Evolutionary conservation across 2,888 invertebrate genomes (phyloP).

Genomic region (Dolomedes plantarius): DNA sequence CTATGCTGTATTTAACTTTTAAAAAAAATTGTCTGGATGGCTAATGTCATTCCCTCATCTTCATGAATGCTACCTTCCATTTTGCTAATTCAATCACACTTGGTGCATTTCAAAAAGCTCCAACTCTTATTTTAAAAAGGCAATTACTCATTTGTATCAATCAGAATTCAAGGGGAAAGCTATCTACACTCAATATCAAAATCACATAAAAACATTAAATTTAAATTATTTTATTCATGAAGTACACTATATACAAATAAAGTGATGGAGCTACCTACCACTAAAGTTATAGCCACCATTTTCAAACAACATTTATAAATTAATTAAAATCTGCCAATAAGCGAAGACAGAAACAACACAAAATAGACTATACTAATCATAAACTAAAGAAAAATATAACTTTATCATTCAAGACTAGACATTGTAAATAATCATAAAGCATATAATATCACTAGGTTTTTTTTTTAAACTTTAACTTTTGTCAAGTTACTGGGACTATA

Average conservation of each 20-base stretch:
- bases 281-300: slow-evolving; percentile 68
- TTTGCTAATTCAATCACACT: no score
- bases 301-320: slow-evolving; percentile 20
- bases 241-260: slow-evolving; percentile 61
- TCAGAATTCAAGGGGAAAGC: background rate
- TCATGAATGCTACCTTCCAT: no score
- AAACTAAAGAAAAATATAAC: slow-evolving; percentile 45
- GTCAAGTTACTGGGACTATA: slow-evolving; percentile 70
- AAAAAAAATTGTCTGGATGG: no score
- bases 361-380: slow-evolving; percentile 41
- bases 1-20: no score
- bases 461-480: slow-evolving; percentile 33
- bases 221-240: slow-evolving; percentile 68
- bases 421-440: slow-evolving; percentile 55
- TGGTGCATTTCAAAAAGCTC: no score
- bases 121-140: no score
- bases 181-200: background rate
- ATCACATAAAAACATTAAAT: background rate
- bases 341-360: slow-evolving; percentile 40
- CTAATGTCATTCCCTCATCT: no score
- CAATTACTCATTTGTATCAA: no score
- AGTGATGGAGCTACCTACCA: slow-evolving; percentile 71
- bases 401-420: slow-evolving; percentile 68
- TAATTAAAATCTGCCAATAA: slow-evolving; percentile 14
- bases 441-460: slow-evolving; percentile 47